Conservation (phyloP, 2,888 invertebrate genomes). For the Tetheella fluctuosa region DNA sequence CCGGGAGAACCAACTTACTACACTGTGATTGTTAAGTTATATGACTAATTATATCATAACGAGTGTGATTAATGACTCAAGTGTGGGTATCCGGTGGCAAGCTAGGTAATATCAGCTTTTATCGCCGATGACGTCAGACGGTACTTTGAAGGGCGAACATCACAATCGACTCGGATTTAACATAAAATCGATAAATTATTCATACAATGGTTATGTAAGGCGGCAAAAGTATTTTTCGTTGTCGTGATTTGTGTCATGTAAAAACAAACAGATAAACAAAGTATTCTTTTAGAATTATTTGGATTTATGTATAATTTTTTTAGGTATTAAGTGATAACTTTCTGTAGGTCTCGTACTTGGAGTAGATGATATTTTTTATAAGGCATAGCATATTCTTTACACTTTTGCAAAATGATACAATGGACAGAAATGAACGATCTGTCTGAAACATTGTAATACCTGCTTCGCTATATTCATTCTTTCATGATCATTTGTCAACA, state of each 20-base stretch:
- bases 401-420: too few relatives aligned
- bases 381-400: too few relatives aligned
- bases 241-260: conserved; percentile 4
- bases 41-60: too few relatives aligned
- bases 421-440: too few relatives aligned
- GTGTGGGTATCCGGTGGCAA: conserved; percentile 2
- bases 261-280: conserved; percentile 5
- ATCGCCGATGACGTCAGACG: conserved; percentile 46
- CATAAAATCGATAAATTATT: conserved; percentile 58
- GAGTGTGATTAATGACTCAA: neutral
- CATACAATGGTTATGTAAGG: conserved; percentile 35
- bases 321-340: too few relatives aligned
- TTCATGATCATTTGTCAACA: too few relatives aligned
- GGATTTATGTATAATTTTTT: neutral
- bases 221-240: conserved; percentile 16
- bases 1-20: too few relatives aligned
- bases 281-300: neutral
- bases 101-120: conserved; percentile 35
- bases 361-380: too few relatives aligned
- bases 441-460: too few relatives aligned
- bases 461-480: too few relatives aligned
- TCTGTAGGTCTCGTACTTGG: too few relatives aligned
- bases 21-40: too few relatives aligned
- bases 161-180: conserved; percentile 44
- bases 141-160: conserved; percentile 36